A percentile compares a stretch with the other conserved stretches of the same genome.
These are phyloP conservation scores for Lepilemur ruficaudatus DNA, from an alignment of 2,797 vertebrate genomes.

Conservation along the genomic window DNA sequence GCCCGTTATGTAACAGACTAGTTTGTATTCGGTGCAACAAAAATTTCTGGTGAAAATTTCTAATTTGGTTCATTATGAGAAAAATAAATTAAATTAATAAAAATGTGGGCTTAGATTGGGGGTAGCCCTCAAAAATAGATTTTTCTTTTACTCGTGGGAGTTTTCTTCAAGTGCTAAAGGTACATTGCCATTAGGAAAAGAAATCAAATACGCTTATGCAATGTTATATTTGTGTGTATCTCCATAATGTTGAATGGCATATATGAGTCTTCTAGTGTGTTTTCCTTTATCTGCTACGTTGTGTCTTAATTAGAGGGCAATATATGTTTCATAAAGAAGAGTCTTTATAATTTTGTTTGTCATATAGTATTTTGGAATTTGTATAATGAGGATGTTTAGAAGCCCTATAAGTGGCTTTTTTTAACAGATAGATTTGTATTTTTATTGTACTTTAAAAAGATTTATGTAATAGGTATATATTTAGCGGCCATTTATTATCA, in stretches of 20 bases:
- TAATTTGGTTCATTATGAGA: not conserved
- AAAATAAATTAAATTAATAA: not conserved
- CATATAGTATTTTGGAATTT: conserved; percentile 88
- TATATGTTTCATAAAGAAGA: conserved; percentile 83
- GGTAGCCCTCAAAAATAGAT: not conserved
- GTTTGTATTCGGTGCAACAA: not conserved
- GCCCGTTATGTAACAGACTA: not conserved
- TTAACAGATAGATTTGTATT: conserved; percentile 90
- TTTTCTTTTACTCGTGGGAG: conserved; percentile 35
- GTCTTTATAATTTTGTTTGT: conserved; percentile 86
- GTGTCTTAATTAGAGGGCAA: conserved; percentile 80
- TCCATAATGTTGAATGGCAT: conserved; percentile 38
- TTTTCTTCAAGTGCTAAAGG: conserved; percentile 53
- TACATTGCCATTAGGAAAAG: conserved; percentile 59
- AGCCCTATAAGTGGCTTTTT: conserved; percentile 85
- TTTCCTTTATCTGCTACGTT: conserved; percentile 67
- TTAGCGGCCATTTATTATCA: conserved; percentile 85
- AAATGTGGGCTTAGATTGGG: not conserved
- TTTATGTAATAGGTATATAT: conserved; percentile 86
- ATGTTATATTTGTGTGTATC: conserved; percentile 44
- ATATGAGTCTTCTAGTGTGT: conserved; percentile 66
- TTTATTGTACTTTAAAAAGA: conserved; percentile 88
- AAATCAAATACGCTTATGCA: conserved; percentile 65
- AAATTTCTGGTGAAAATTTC: not conserved
- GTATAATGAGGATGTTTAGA: conserved; percentile 86